These are phyloP conservation scores for Poeciliopsis infans DNA, from an alignment of 2,797 vertebrate genomes.

Conservation along the genomic window DNA sequence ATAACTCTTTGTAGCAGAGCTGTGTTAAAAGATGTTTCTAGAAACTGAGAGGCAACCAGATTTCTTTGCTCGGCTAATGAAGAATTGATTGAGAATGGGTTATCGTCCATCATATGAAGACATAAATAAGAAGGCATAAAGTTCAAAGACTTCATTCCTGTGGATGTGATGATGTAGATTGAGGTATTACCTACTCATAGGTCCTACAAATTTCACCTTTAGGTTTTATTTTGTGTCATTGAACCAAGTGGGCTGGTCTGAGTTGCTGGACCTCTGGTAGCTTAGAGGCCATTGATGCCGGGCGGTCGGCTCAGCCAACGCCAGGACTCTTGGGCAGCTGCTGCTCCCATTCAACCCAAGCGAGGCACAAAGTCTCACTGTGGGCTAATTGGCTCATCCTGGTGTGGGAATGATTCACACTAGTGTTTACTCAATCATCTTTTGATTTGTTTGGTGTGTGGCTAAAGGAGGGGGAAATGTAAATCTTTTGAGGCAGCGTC, in stretches of 20 bases:
- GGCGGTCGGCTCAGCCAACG: slow-evolving; percentile 34
- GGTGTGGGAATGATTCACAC: slow-evolving; percentile 67
- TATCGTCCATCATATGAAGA: not conserved
- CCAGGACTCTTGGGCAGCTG: slow-evolving; percentile 74
- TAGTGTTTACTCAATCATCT: slow-evolving; percentile 40
- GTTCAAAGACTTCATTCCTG: not conserved
- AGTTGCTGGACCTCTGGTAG: slow-evolving; percentile 18
- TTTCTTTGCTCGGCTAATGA: not conserved
- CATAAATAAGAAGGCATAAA: not conserved
- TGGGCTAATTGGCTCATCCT: slow-evolving; percentile 74
- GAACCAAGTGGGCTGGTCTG: slow-evolving; percentile 27
- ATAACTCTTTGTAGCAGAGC: slow-evolving; percentile 54
- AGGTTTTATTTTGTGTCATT: slow-evolving; percentile 34
- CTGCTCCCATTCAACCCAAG: slow-evolving; percentile 63
- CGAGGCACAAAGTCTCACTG: slow-evolving; percentile 76
- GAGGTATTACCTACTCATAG: not conserved
- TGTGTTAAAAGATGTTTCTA: slow-evolving; percentile 28
- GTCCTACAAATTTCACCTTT: slow-evolving; percentile 27
- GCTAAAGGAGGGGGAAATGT: slow-evolving; percentile 9
- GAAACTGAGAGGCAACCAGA: slow-evolving; percentile 19
- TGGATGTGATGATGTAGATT: slow-evolving; percentile 7
- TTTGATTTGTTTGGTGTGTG: slow-evolving; percentile 29
- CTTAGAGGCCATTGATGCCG: slow-evolving; percentile 59
- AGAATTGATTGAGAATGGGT: slow-evolving; percentile 5
- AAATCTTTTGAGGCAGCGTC: not conserved